Percentiles rank a stretch among this genome's conserved stretches.
These are phyloP conservation scores for Fragum fragum DNA, from an alignment of 2,888 invertebrate species.

Conservation along the genomic window DNA sequence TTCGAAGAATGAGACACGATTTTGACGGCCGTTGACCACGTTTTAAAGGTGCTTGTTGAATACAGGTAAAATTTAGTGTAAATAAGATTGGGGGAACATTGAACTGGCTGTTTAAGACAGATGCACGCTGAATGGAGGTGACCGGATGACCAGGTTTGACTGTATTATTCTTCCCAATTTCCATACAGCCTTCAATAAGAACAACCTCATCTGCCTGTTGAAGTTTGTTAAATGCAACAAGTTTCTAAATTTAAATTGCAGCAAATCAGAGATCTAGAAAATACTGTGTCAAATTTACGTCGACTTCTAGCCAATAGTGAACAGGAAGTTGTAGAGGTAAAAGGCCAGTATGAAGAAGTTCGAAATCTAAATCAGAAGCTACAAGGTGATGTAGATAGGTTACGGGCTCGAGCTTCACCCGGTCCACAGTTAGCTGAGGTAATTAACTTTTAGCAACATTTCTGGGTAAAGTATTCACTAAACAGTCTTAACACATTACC, in stretches of 20 bases:
- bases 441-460: neutral
- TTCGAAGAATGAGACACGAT: too few relatives aligned
- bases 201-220: too few relatives aligned
- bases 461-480: neutral
- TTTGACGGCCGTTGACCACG: too few relatives aligned
- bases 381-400: slow-evolving; percentile 74
- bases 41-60: too few relatives aligned
- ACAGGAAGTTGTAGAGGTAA: slow-evolving; percentile 74
- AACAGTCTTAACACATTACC: neutral
- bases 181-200: too few relatives aligned
- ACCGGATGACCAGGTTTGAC: too few relatives aligned
- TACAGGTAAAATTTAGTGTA: too few relatives aligned
- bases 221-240: too few relatives aligned
- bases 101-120: too few relatives aligned
- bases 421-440: slow-evolving; percentile 65
- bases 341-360: slow-evolving; percentile 70
- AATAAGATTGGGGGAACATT: too few relatives aligned
- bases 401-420: slow-evolving; percentile 54
- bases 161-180: too few relatives aligned
- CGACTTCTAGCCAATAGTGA: slow-evolving; percentile 74
- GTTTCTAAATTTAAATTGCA: slow-evolving; percentile 25
- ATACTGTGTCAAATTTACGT: slow-evolving; percentile 73
- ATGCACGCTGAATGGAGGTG: too few relatives aligned
- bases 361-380: slow-evolving; percentile 74
- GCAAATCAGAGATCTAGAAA: slow-evolving; percentile 75